Percentiles rank a stretch among this genome's conserved stretches.
These are phyloP conservation scores for Bugulina stolonifera DNA, from an alignment of 2,888 invertebrate species.

Conservation along the genomic window DNA sequence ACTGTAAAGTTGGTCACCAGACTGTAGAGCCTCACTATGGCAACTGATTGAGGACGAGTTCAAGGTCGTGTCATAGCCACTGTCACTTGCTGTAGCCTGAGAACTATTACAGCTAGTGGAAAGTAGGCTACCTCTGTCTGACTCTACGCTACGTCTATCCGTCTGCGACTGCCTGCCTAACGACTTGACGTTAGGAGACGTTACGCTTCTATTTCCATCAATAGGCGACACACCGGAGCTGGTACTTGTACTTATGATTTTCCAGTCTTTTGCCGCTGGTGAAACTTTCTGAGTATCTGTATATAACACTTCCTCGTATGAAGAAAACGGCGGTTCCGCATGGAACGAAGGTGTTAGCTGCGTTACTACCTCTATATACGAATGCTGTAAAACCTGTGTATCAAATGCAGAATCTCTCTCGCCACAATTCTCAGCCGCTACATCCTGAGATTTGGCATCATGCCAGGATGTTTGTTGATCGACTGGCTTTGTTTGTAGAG, in stretches of 20 bases:
- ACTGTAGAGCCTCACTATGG: background rate
- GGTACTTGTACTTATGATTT: background rate
- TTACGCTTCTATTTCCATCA: background rate
- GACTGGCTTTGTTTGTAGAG: too few species aligned
- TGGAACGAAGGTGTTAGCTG: background rate
- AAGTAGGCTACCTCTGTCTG: background rate
- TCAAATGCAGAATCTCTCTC: too few species aligned
- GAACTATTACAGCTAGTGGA: background rate
- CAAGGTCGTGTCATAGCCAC: background rate
- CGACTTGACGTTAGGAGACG: background rate
- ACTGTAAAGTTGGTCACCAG: background rate
- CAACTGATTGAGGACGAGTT: background rate
- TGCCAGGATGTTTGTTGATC: too few species aligned
- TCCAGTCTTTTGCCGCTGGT: too few species aligned
- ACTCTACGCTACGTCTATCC: background rate
- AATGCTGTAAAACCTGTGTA: background rate
- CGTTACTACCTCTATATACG: background rate
- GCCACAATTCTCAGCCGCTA: too few species aligned
- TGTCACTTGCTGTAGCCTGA: background rate
- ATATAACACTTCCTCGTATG: background rate
- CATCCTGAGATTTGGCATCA: too few species aligned
- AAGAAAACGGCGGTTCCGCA: background rate
- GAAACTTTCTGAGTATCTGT: background rate
- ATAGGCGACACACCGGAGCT: background rate
- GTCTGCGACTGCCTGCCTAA: background rate